Base-by-base conservation (phyloP, 2,113 vertebrate species). In the Catharus minimus region DNA sequence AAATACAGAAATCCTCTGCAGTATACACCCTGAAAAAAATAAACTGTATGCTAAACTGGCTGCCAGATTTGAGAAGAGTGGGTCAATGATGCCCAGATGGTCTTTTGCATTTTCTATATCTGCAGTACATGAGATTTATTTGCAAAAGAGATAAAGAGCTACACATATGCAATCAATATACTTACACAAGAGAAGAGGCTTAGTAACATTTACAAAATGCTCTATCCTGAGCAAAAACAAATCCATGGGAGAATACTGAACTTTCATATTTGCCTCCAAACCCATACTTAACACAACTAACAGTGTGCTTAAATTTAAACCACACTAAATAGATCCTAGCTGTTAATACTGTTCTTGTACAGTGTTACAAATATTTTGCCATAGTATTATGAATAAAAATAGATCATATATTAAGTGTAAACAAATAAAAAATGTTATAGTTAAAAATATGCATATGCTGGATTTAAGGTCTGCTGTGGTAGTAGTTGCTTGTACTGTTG, bases 81-180 rank as follows among this genome's bases (percentile, higher is more conserved):
- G 82, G 53, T 92, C 90, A 95, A 27, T 50, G 66, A 60, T 39
- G 46, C 30, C 57, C 66, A 79, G 53, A 91, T 86, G 78, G 69
- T 77, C 50, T 82, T 91, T 74, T 74, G 41, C 46, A 68, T 93
- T 95, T 84, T 21, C 58, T 65, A 1, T 72, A 60, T 75, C 47
- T 74, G 32, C 11, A 36, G 50, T n/a, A 82, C 44, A 57, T 46
- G 58, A 67, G 58, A 81, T 86, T 71, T 86, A 87, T 92, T 95
- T 95, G 36, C 38, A 79, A 72, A 94, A 73, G 53, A 90, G 58
- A 88, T 92, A 72, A 89, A 92, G 53, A 95, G 68, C 47, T 92
- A 79, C 46, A 64, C 44, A 87, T 80, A 71, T 47, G 43, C 38
- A 93, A 74, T 66, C 39, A 87, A 88, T 92, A 75, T 41, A 65